Evolutionary conservation across 2,113 vertebrate species (phyloP).

Genomic region (Pelecanus crispus): DNA sequence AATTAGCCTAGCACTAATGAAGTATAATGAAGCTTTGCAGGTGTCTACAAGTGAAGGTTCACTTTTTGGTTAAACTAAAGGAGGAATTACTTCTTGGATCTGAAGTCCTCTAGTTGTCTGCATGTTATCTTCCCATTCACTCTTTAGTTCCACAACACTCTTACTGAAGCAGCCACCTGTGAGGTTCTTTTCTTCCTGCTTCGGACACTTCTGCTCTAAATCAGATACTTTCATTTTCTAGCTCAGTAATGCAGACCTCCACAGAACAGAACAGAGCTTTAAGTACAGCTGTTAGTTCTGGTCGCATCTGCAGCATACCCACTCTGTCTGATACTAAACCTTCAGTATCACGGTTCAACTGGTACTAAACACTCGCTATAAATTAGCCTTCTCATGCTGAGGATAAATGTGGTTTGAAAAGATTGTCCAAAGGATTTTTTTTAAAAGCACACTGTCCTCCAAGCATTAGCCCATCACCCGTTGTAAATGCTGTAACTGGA

Average conservation of each 20-base stretch:
- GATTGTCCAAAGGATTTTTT: neutral
- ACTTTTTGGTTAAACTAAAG: neutral
- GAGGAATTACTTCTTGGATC: neutral
- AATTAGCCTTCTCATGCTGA: neutral
- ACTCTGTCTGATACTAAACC: neutral
- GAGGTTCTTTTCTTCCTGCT: neutral
- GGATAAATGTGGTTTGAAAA: neutral
- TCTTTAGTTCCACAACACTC: neutral
- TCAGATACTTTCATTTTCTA: neutral
- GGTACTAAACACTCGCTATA: neutral
- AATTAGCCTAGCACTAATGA: neutral
- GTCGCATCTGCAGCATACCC: neutral
- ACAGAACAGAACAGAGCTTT: neutral
- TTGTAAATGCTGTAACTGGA: neutral
- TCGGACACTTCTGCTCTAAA: neutral
- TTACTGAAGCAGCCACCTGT: neutral
- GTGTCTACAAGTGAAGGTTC: neutral
- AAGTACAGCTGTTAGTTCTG: neutral
- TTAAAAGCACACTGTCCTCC: neutral
- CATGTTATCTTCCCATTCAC: neutral
- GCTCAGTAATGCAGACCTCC: neutral
- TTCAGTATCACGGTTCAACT: neutral
- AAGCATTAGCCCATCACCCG: neutral
- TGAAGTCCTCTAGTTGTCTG: neutral
- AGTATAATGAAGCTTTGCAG: neutral